Percentiles rank a stretch among this genome's conserved stretches.
phyloP scores from a whole-genome alignment of 2,113 vertebrate genomes.

The Equus quagga region DNA sequence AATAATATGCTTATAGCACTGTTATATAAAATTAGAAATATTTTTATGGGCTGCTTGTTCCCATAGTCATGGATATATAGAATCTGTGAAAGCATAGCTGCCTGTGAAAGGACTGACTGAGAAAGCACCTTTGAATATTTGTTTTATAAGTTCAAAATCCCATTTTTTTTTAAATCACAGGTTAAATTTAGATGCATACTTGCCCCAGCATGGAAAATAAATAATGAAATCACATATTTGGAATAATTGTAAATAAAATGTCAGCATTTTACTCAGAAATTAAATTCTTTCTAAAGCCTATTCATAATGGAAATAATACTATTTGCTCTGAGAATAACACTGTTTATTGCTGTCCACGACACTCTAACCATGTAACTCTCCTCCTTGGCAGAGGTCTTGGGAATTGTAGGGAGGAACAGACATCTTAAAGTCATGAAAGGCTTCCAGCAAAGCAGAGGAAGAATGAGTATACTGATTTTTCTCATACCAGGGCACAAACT shows the following conservation, averaged over 20 bases:
- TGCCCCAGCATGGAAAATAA: slow-evolving; percentile 21
- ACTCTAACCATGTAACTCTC: background rate
- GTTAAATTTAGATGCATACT: background rate
- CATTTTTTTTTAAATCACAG: background rate
- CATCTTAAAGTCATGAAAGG: background rate
- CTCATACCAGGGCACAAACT: background rate
- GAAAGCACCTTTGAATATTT: background rate
- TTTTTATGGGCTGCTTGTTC: background rate
- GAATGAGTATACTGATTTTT: background rate
- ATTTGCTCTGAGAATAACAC: background rate
- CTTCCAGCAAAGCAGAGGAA: background rate
- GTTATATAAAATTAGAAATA: background rate
- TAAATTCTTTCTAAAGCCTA: background rate
- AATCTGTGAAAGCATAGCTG: background rate
- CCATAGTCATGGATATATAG: background rate
- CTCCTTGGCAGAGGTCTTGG: background rate
- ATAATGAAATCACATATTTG: slow-evolving; percentile 53
- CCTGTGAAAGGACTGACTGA: background rate
- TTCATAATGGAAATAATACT: background rate
- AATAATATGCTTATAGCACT: background rate
- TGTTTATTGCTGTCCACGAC: background rate
- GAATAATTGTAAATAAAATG: background rate
- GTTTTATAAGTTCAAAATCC: background rate
- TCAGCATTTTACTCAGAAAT: background rate
- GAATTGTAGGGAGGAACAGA: fast-evolving